Evolutionary conservation across 2,888 invertebrate species (phyloP), one percentile per base, ranked within the genome.

Genomic region (Catotricha subobsoleta): DNA sequence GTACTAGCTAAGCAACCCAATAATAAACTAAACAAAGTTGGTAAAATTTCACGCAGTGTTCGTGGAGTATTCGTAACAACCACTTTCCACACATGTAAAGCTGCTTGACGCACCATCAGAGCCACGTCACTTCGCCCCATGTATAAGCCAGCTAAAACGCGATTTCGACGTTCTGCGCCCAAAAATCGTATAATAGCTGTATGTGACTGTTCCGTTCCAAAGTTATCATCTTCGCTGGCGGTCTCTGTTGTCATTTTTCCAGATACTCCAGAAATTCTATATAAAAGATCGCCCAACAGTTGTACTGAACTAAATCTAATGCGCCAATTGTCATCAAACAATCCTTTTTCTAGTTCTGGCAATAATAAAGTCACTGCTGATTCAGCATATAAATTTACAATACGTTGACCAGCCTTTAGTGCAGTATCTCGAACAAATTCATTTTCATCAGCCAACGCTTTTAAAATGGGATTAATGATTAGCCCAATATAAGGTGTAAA

Each of bases 161-260:
- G 67, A 63, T 97, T 94, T 41, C 95, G 69, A 34, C 94, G 67
- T 54, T 94, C 92, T 2, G 72, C 75, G 1, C 97, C 95, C 39
- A 98, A 68, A 9, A 88, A 79, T 39, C 72, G 71, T 50, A 92
- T 82, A 47, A 97, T 95, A 1, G 91, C 87, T 58, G 77, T 71
- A 55, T 92, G 91, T 1, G 91, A 91, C 57, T 86, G 87, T 58
- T 94, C 94, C 0, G 97, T 97, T 45, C 97, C 98, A 62, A 98
- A 95, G 63, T 97, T 98, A 58, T 98, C 98, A 59, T 98, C 98
- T 60, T 98, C 97, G 48, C 84, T 87, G 1, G 92, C 92, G 0
- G 92, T 94, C 64, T 95, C 94, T 0, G 97, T 97, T 27, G 91
- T 91, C 94, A 97, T 97, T 67, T 98, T 98, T 41, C 97, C 97